Percentiles rank a stretch among this genome's conserved stretches.
Evolutionary conservation across 2,113 vertebrate genomes (phyloP).

Genomic region (Carlito syrichta): DNA sequence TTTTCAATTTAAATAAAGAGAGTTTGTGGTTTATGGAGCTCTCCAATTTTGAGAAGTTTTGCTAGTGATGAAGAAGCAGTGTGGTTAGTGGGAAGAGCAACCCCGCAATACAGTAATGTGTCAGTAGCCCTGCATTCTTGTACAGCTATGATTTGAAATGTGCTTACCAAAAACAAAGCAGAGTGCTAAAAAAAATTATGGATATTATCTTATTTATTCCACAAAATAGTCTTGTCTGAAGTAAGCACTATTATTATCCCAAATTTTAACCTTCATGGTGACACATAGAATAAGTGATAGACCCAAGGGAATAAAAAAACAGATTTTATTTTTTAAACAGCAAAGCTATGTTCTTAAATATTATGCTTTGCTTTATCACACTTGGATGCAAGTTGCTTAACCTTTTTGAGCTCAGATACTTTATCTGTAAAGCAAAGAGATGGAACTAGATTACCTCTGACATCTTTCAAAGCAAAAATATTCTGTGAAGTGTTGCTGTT

Average conservation of each 20-base stretch:
- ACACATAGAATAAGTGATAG: not conserved
- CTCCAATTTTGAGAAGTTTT: not conserved
- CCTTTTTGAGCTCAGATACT: not conserved
- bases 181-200: not conserved
- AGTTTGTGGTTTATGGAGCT: not conserved
- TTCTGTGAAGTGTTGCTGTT: not conserved
- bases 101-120: not conserved
- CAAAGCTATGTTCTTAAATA: not conserved
- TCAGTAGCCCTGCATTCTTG: not conserved
- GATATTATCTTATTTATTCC: not conserved
- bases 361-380: not conserved
- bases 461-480: not conserved
- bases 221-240: not conserved
- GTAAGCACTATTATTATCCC: not conserved
- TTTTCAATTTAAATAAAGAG: not conserved
- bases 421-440: not conserved
- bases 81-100: not conserved
- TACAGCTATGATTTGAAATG: not conserved
- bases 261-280: not conserved
- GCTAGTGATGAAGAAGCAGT: not conserved
- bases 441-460: not conserved
- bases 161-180: not conserved
- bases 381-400: not conserved
- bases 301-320: not conserved
- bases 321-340: not conserved